These are phyloP conservation scores for Scophthalmus maximus DNA, from an alignment of 2,113 vertebrate species.

Conservation along the genomic window DNA sequence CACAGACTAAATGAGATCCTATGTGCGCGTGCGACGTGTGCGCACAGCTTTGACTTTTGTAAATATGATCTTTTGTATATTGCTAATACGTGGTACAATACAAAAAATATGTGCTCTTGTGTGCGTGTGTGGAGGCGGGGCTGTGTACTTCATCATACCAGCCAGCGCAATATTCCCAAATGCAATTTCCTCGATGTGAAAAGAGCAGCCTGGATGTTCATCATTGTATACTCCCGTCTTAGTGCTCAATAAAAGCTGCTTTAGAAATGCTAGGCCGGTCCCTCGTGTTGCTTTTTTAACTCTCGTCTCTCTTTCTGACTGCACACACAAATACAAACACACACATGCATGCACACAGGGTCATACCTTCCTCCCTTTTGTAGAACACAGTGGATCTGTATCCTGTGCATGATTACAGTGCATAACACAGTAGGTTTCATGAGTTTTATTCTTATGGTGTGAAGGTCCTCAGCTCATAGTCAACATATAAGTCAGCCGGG, in stretches of 20 bases:
- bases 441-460: conserved; percentile 47
- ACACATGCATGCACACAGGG: background rate
- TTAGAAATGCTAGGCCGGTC: conserved; percentile 47
- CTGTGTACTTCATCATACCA: conserved; percentile 66
- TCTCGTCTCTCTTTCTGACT: conserved; percentile 33
- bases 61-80: conserved; percentile 62
- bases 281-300: conserved; percentile 28
- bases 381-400: conserved; percentile 14
- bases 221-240: conserved; percentile 62
- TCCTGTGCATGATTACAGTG: conserved; percentile 53
- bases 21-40: conserved; percentile 13
- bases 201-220: conserved; percentile 70
- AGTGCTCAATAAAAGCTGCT: conserved; percentile 72
- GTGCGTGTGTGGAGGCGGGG: conserved; percentile 25
- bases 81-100: conserved; percentile 43
- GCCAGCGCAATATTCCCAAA: conserved; percentile 76
- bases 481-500: conserved; percentile 19
- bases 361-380: conserved; percentile 19
- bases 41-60: conserved; percentile 25
- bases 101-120: conserved; percentile 33
- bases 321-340: conserved; percentile 6
- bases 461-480: conserved; percentile 37
- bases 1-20: conserved; percentile 66
- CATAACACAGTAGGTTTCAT: conserved; percentile 30
- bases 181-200: conserved; percentile 77